A percentile compares a stretch with the other conserved stretches of the same genome.
phyloP scores from a whole-genome alignment of 2,888 invertebrate genomes.

The Polyploca ridens region DNA sequence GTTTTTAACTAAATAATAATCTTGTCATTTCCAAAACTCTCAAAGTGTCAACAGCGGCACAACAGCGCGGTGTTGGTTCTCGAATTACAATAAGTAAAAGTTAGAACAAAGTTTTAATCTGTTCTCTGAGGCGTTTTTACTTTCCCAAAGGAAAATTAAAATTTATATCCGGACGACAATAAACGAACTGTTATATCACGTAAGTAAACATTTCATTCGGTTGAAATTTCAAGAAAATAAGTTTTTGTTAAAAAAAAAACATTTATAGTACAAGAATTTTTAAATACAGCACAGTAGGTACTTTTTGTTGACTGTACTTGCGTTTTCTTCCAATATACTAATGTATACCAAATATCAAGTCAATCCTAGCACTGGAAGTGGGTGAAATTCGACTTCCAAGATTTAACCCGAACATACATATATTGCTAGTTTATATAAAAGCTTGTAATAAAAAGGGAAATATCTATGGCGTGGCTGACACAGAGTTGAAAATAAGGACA shows the following conservation, averaged over 20 bases:
- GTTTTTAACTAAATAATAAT: not conserved
- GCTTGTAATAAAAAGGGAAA: too few species aligned
- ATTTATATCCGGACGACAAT: not conserved
- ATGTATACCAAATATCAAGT: too few species aligned
- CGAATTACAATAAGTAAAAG: conserved; percentile 11
- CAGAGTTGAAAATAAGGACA: not conserved
- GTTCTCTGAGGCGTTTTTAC: not conserved
- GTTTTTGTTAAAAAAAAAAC: too few species aligned
- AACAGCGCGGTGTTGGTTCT: conserved; percentile 9
- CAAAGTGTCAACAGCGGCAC: conserved; percentile 6
- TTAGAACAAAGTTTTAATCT: conserved; percentile 1
- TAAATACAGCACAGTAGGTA: too few species aligned
- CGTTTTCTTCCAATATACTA: too few species aligned
- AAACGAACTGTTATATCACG: not conserved
- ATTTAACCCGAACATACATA: too few species aligned
- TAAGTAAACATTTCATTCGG: not conserved
- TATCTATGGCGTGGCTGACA: not conserved
- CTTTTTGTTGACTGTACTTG: too few species aligned
- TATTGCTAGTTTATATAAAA: too few species aligned
- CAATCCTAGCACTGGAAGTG: too few species aligned
- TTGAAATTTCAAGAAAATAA: not conserved
- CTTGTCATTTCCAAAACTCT: conserved; percentile 3
- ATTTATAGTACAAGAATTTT: too few species aligned
- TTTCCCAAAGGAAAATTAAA: conserved; percentile 2
- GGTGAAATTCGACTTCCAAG: too few species aligned